Conservation (phyloP, 2,888 invertebrate genomes). For the Trypoxylon attenuatum region DNA sequence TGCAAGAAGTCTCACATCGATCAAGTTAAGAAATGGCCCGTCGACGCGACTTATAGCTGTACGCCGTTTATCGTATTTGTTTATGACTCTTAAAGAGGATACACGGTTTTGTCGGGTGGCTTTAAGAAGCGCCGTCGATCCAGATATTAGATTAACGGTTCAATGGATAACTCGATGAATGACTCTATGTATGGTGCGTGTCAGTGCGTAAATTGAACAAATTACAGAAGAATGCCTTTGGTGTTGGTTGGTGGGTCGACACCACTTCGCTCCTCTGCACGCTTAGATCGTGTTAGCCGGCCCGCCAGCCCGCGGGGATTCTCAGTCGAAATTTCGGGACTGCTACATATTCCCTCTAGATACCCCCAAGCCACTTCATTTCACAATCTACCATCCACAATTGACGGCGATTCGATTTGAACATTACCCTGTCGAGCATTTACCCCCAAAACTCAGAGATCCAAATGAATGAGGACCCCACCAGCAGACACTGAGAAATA, state of each 20-base stretch:
- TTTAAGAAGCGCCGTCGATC: slow-evolving; percentile 47
- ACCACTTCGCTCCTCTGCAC: slow-evolving; percentile 49
- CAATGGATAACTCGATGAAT: slow-evolving; percentile 70
- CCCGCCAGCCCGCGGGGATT: too few species aligned
- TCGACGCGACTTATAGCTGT: neutral
- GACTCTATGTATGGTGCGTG: slow-evolving; percentile 63
- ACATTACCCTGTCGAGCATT: too few species aligned
- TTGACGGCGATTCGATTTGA: too few species aligned
- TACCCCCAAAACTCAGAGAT: too few species aligned
- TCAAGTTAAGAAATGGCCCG: slow-evolving; percentile 7
- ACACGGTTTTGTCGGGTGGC: slow-evolving; percentile 21
- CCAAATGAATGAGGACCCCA: too few species aligned
- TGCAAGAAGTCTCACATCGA: too few species aligned
- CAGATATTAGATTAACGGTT: slow-evolving; percentile 68
- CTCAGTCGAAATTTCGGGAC: too few species aligned
- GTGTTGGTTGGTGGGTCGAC: slow-evolving; percentile 60
- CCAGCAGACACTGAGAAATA: too few species aligned
- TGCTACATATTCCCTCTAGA: too few species aligned
- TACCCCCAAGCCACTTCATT: too few species aligned
- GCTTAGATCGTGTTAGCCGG: slow-evolving; percentile 6
- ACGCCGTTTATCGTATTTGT: slow-evolving; percentile 28
- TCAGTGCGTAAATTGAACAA: slow-evolving; percentile 72
- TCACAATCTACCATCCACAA: too few species aligned
- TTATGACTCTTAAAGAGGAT: slow-evolving; percentile 21
- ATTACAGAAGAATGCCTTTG: slow-evolving; percentile 71